Percentiles rank a stretch among this genome's conserved stretches.
phyloP scores from a whole-genome alignment of 1,140 invertebrate genomes.

The Zophobas atratus region DNA sequence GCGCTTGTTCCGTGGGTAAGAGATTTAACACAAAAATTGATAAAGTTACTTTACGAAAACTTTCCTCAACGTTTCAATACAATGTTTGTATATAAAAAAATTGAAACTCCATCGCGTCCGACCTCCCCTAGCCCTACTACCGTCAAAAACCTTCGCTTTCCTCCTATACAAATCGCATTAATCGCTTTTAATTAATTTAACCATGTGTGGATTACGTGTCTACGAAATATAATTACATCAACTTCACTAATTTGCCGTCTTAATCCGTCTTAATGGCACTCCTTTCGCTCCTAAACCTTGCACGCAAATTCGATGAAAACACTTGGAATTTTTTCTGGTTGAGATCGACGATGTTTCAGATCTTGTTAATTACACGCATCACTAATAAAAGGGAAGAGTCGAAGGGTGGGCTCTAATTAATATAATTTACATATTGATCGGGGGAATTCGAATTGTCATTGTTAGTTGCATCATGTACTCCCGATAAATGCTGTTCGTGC shows the following conservation, averaged over 20 bases:
- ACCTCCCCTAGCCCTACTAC: no score
- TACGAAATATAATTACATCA: slow-evolving; percentile 13
- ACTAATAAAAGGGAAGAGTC: slow-evolving; percentile 30
- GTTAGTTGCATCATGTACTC: slow-evolving; percentile 5
- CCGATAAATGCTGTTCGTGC: background rate
- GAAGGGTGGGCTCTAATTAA: slow-evolving; percentile 25
- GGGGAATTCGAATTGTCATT: slow-evolving; percentile 13
- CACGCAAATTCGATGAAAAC: slow-evolving; percentile 8
- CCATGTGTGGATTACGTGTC: slow-evolving; percentile 24
- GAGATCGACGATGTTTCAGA: background rate
- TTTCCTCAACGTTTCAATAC: no score
- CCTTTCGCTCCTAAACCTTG: background rate
- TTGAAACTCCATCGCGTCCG: no score
- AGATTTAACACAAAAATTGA: no score
- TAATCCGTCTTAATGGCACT: slow-evolving; percentile 13
- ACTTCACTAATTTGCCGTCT: slow-evolving; percentile 28
- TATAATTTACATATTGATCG: slow-evolving; percentile 26
- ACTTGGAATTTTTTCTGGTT: background rate
- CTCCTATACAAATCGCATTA: slow-evolving; percentile 2
- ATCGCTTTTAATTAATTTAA: slow-evolving; percentile 7
- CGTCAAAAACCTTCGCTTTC: no score
- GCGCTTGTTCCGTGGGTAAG: no score
- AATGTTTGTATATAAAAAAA: no score
- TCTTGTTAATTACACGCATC: background rate
- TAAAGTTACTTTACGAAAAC: no score